Evolutionary conservation across 2,888 invertebrate genomes (phyloP), one percentile per base, ranked within the genome.

Genomic region (Machimus rusticus): DNA sequence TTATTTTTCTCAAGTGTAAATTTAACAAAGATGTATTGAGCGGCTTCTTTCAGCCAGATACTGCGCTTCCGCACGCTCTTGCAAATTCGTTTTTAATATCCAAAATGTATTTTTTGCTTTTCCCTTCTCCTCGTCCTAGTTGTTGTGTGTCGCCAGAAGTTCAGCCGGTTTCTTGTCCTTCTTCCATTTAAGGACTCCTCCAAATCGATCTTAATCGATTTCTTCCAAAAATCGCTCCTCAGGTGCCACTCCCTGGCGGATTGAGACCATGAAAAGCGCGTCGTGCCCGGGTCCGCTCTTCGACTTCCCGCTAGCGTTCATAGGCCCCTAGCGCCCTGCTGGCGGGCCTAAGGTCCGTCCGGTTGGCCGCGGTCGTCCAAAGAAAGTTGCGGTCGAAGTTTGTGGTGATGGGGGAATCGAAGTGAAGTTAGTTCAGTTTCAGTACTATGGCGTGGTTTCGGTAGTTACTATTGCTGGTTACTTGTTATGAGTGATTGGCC

Each of bases 141-240:
- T 28, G 23, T 23, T 66, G 28, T 66, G 66, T 28, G 46, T 79
- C 43, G 51, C 51, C 14, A 79, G 31, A 82, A 57, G 8, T 57
- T 19, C 43, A 39, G 9, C 43, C 39, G 34, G 5, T 34, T 16
- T 78, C 23, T 82, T 82, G 66, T 82, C 82, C 57, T 82, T 82
- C 82, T 82, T 82, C 82, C 82, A 82, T 82, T 82, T 19, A 82
- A 82, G 19, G 31, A 34, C 55, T 81, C 14, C 23, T 31, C 51
- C 55, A 51, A 34, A 19, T 37, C 39, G 76, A 23, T 28, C 66
- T 14, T 66, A 66, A 8, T 66, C 66, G 66, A 66, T 12, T 66
- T 66, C 19, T 66, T n/a, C 66, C 66, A 28, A 23, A 66, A 66
- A 66, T 66, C 66, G 9, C 23, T 66, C 28, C 66, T 28, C 66